Base-by-base conservation (phyloP, 2,797 vertebrate genomes). In the Sardinella longiceps region DNA sequence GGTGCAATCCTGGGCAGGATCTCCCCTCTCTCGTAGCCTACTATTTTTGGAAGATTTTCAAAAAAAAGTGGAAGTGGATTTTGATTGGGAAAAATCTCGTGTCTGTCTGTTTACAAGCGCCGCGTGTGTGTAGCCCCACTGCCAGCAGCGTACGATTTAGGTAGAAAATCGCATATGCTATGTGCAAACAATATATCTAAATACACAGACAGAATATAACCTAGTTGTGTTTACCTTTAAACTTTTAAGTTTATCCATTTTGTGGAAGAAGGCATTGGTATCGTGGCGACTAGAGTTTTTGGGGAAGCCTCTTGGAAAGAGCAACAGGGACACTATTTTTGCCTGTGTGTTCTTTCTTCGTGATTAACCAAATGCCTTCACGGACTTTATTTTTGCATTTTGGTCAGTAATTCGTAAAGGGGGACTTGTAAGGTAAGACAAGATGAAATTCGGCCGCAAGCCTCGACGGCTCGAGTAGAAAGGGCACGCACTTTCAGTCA, bases 71-170 rank as follows among this genome's bases (percentile, higher is more conserved):
- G 94, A 96, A 96, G 95, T 95, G 96, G 95, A 96, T 97, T 96
- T 96, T 96, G 95, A 96, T 96, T 96, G 96, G 96, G 95, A 94
- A 94, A 85, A 95, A 96, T 96, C 96, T 97, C 96, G 96, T 96
- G 96, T 96, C 94, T 95, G 96, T 95, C 94, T 97, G 97, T 98
- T 97, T 97, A 97, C 97, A 97, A 96, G 96, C 95, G 93, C 95
- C 94, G 95, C 96, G 96, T 96, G 96, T 93, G 95, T 94, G 91
- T 93, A 93, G 91, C 93, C 92, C 2, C 94, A 91, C 91, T 95
- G 94, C 93, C 95, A 96, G 95, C 94, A 96, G 95, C 83, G 94
- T 91, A 77, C 93, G 93, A 93, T 84, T 46, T 82, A 53, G 83
- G 87, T 50, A 88, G 80, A 85, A 53, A 85, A 87, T 87, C 82